Percentiles rank a stretch among this genome's conserved stretches.
These are phyloP conservation scores for Conops quadrifasciatus DNA, from an alignment of 2,888 invertebrate genomes.

Conservation along the genomic window DNA sequence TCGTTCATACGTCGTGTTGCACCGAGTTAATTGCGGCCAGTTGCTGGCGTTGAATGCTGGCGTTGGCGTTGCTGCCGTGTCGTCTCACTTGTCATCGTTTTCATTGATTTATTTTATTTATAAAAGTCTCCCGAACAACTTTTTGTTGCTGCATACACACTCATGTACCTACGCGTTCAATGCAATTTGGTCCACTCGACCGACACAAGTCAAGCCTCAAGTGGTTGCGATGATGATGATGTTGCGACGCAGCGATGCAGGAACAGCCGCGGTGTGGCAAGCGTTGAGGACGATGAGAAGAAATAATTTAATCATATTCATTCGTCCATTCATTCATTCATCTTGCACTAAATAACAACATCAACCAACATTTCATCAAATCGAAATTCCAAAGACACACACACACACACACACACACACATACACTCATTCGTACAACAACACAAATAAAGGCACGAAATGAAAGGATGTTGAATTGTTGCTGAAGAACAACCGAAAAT, in stretches of 20 bases:
- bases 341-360: conserved; percentile 33
- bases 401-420: conserved; percentile 2
- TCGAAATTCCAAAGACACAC: conserved; percentile 28
- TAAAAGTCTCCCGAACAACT: no score
- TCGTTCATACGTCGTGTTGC: conserved; percentile 17
- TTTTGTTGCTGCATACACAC: no score
- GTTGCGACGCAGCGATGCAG: no score
- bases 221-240: no score
- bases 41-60: background rate
- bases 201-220: conserved; percentile 3
- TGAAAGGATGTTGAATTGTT: conserved; percentile 20
- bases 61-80: background rate
- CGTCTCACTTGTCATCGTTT: background rate
- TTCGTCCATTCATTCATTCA: conserved; percentile 16
- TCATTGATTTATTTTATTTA: background rate
- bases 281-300: background rate
- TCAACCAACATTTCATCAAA: conserved; percentile 37
- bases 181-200: no score
- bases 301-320: conserved; percentile 36
- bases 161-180: no score
- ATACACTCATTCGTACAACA: background rate
- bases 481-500: conserved; percentile 32
- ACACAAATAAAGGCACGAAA: background rate
- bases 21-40: conserved; percentile 16
- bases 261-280: no score